Conservation (phyloP, 2,113 vertebrate genomes). For the Phainopepla nitens region DNA sequence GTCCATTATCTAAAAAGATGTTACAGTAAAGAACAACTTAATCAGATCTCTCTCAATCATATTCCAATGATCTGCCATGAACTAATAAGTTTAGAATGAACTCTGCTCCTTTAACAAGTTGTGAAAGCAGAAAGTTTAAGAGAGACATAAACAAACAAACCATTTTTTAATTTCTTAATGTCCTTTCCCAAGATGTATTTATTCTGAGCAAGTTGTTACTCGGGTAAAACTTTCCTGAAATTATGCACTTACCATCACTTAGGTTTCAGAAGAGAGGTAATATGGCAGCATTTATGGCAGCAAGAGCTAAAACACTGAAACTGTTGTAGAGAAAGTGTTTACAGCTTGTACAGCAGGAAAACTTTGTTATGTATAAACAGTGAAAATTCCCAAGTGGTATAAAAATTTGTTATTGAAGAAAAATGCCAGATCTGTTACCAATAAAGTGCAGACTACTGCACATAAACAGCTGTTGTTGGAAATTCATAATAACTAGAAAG, state of each 20-base stretch:
- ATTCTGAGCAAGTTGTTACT: background rate
- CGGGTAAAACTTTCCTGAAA: background rate
- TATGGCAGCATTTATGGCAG: background rate
- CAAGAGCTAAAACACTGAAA: background rate
- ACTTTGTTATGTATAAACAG: background rate
- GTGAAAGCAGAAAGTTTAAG: background rate
- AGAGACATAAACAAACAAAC: background rate
- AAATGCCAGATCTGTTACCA: background rate
- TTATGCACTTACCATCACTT: background rate
- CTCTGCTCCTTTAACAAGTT: background rate
- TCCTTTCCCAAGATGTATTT: background rate
- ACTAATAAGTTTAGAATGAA: background rate
- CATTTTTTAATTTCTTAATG: background rate
- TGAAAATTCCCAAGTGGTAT: background rate
- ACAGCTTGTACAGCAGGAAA: background rate
- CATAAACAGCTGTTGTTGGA: background rate
- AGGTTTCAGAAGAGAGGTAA: slow-evolving; percentile 24
- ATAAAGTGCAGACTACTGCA: background rate
- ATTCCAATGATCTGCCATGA: background rate
- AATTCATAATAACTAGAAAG: background rate
- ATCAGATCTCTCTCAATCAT: background rate
- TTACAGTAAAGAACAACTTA: background rate
- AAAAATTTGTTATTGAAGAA: background rate
- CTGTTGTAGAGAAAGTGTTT: background rate
- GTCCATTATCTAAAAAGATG: background rate